Conservation (phyloP, 2,113 vertebrate genomes). For the Chamaea fasciata region DNA sequence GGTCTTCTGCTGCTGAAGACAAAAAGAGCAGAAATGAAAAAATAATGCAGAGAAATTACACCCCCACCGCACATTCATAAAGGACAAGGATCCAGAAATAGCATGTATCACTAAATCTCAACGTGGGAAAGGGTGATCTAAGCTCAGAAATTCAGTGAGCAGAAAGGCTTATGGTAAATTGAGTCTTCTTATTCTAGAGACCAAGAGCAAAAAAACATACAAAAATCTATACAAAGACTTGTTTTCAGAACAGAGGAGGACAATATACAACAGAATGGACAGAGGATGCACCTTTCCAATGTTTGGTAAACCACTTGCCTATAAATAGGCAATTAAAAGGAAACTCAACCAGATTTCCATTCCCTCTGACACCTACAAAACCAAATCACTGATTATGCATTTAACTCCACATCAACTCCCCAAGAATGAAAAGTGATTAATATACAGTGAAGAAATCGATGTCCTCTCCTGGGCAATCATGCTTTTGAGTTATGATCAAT, state of each 20-base stretch:
- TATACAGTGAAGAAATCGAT: constrained; percentile 41
- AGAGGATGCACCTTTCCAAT: neutral
- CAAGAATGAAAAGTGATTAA: constrained; percentile 29
- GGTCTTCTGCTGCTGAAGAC: neutral
- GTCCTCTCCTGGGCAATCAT: constrained; percentile 1
- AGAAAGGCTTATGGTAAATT: neutral
- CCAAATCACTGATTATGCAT: neutral
- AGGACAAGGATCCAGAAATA: neutral
- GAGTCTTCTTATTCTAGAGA: neutral
- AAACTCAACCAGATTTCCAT: neutral
- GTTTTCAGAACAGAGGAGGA: neutral
- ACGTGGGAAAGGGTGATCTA: neutral
- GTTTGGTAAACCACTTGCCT: neutral
- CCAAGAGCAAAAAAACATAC: neutral
- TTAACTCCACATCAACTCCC: neutral
- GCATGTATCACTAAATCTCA: neutral
- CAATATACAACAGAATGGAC: neutral
- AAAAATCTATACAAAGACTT: neutral
- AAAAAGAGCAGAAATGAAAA: neutral
- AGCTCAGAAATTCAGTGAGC: neutral
- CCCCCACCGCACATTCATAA: neutral
- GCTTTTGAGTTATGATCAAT: constrained; percentile 41
- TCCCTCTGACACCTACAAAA: neutral
- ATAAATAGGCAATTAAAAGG: neutral
- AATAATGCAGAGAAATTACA: neutral